Percentiles rank a stretch among this genome's conserved stretches.
Conservation (phyloP, 2,888 invertebrate genomes). For the Lordiphosa andalusiaca region DNA sequence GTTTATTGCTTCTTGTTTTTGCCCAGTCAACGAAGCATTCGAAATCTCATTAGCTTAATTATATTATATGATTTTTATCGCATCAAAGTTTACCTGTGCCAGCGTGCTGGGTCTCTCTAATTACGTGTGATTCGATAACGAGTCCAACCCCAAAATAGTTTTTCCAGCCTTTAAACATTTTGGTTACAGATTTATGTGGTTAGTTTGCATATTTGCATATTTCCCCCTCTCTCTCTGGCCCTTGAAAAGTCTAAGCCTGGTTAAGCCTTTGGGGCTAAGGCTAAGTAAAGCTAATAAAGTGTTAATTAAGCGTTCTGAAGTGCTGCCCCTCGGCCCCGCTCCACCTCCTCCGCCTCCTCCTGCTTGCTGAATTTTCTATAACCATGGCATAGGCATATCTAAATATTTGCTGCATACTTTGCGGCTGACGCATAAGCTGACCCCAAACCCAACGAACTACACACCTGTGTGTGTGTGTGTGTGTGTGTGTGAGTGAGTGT, state of each 20-base stretch:
- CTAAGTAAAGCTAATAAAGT: conserved; percentile 63
- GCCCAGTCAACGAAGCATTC: conserved; percentile 26
- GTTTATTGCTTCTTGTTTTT: conserved; percentile 4
- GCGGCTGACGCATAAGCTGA: conserved; percentile 56
- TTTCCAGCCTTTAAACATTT: conserved; percentile 68
- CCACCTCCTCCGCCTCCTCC: neutral
- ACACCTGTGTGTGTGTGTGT: conserved; percentile 17
- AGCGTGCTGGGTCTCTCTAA: conserved; percentile 28
- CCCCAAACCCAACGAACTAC: conserved; percentile 9
- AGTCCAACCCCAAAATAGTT: conserved; percentile 45
- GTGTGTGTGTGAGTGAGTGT: conserved; percentile 7
- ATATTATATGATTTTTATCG: conserved; percentile 55
- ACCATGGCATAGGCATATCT: conserved; percentile 53
- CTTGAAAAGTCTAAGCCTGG: conserved; percentile 33
- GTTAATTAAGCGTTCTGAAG: conserved; percentile 65
- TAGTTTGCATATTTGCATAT: conserved; percentile 29
- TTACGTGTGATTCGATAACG: conserved; percentile 35
- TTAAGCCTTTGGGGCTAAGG: conserved; percentile 49
- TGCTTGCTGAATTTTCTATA: conserved; percentile 4
- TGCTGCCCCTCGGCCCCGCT: conserved; percentile 33
- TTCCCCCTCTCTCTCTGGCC: conserved; percentile 13
- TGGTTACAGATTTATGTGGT: conserved; percentile 59
- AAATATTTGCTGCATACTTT: conserved; percentile 68
- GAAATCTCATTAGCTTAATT: conserved; percentile 53
- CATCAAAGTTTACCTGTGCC: conserved; percentile 35